A percentile compares a stretch with the other conserved stretches of the same genome.
Evolutionary conservation across 2,113 vertebrate species (phyloP).

Genomic region (Strix aluco): DNA sequence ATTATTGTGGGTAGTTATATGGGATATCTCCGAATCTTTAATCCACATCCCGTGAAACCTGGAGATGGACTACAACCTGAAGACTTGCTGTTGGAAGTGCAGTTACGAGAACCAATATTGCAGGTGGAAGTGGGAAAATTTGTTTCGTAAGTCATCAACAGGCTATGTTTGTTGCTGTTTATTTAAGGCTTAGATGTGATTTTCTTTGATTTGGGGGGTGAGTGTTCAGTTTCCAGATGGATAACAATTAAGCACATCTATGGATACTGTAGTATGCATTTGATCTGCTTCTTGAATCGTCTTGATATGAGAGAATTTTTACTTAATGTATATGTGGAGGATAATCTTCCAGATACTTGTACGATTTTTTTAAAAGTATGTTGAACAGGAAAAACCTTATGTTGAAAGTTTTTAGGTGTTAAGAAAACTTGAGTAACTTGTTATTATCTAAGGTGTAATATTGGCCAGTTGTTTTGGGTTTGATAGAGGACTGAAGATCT

Average conservation of each 20-base stretch:
- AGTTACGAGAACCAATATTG: constrained; percentile 86
- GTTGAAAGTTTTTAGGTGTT: not conserved
- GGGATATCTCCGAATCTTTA: constrained; percentile 90
- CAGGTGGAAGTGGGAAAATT: constrained; percentile 96
- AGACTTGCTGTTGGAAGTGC: constrained; percentile 89
- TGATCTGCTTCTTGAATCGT: not conserved
- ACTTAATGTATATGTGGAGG: not conserved
- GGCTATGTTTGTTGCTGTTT: not conserved
- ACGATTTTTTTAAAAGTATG: too few relatives aligned
- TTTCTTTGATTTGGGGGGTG: not conserved
- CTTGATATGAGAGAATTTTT: not conserved
- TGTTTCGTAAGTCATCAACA: constrained; percentile 90
- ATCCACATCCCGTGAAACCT: constrained; percentile 80
- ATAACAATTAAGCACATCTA: not conserved
- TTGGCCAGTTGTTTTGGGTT: not conserved
- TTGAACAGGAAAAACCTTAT: not conserved
- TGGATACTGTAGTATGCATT: not conserved
- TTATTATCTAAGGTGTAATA: not conserved
- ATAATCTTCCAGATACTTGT: not conserved
- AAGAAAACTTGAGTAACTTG: not conserved
- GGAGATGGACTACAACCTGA: constrained; percentile 78
- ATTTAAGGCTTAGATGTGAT: not conserved
- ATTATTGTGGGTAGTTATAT: constrained; percentile 94
- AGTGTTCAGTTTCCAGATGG: not conserved
- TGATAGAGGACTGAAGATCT: not conserved